Percentiles rank a stretch among this genome's conserved stretches.
phyloP scores from a whole-genome alignment of 2,113 vertebrate species.

The Mesoclemmys tuberculata region DNA sequence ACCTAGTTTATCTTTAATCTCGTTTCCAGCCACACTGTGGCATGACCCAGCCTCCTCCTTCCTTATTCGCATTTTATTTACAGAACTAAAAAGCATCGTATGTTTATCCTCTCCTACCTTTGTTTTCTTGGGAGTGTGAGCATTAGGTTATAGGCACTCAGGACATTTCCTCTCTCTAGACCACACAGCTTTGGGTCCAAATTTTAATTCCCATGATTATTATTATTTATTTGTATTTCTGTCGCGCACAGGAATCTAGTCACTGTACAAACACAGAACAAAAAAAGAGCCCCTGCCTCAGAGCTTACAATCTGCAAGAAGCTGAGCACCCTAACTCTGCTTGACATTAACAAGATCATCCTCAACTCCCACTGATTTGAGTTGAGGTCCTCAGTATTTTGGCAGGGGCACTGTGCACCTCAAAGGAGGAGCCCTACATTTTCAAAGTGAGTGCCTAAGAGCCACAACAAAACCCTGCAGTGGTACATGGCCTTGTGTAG shows the following conservation, averaged over 20 bases:
- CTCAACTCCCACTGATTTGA: background rate
- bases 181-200: no score
- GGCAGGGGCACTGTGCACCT: accelerated
- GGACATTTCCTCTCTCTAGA: background rate
- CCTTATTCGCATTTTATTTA: no score
- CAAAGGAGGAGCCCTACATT: background rate
- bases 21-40: no score
- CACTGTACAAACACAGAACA: no score
- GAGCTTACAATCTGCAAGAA: background rate
- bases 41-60: no score
- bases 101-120: no score
- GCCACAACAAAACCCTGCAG: accelerated
- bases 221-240: background rate
- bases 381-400: accelerated
- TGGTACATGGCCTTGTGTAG: background rate
- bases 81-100: no score
- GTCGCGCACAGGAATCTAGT: no score
- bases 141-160: background rate
- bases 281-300: no score
- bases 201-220: no score
- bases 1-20: no score
- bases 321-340: background rate
- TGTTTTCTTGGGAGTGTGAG: background rate
- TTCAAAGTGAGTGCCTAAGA: accelerated
- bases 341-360: background rate